Evolutionary conservation across 2,888 invertebrate genomes (phyloP), one percentile per base, ranked within the genome.

Genomic region (Sialis fuliginosa): DNA sequence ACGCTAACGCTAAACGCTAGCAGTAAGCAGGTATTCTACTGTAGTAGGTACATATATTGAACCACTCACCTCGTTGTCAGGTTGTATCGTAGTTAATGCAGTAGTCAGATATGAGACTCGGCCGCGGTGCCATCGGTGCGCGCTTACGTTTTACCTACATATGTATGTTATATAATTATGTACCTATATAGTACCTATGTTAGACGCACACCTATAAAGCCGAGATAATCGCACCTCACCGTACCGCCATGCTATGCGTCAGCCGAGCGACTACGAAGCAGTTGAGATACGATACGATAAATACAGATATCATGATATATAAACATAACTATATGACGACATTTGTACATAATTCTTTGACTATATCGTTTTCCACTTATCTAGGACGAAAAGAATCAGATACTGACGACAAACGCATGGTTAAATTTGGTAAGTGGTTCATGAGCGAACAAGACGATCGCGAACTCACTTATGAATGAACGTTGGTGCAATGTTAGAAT

Each of bases 341-440:
- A 7, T 42, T 31, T 42, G 10, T 32, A 32, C 32, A 31, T 10
- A 45, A 34, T 6, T 8, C 35, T 34, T 13, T 30, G 12, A 45
- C 37, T 45, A 45, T 33, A 42, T 57, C 57, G 58, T 61, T 63
- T 63, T 62, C 62, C 60, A 62, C 62, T 58, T 63, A 62, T 81
- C 70, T 81, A 96, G 95, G 95, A 96, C 74, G 96, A 96, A 81
- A 96, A 95, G 80, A 93, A 91, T 64, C 93, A 93, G 81, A 91
- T 95, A 73, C 83, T 95, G 73, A 89, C 91, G 67, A 91, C 92
- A 70, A 95, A 93, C 77, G 87, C 92, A 71, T 95, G 93, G 93
- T 81, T 93, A 67, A 89, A 91, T 75, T 79, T 93, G 89, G 92
- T 93, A 81, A 89, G 91, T 88, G 74, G 74, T 72, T 62, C 62